Evolutionary conservation across 2,113 vertebrate genomes (phyloP).

Genomic region (Geothlypis trichas): DNA sequence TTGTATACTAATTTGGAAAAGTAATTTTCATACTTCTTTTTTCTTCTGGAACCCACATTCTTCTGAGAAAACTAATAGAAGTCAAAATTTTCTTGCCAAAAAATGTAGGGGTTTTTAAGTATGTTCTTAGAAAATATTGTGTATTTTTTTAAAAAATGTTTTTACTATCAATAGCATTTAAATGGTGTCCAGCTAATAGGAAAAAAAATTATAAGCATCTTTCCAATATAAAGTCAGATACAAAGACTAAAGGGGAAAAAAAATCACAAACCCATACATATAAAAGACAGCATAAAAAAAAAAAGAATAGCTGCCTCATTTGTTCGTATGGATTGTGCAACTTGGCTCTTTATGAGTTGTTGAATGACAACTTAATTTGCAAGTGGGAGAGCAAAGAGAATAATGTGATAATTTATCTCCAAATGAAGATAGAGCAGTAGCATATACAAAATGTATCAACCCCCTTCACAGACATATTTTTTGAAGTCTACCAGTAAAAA

Average conservation of each 20-base stretch:
- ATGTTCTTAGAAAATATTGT: background rate
- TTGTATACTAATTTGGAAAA: background rate
- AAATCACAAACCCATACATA: background rate
- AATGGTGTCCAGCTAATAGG: background rate
- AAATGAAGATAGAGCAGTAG: conserved; percentile 1
- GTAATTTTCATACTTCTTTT: background rate
- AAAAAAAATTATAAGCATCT: background rate
- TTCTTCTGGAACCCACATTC: background rate
- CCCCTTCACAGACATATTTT: background rate
- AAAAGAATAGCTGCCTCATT: background rate
- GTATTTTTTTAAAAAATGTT: background rate
- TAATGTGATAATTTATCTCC: conserved; percentile 14
- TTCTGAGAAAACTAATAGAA: background rate
- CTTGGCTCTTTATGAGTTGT: background rate
- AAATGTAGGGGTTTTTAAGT: rapidly evolving
- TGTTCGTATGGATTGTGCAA: background rate
- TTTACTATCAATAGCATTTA: background rate
- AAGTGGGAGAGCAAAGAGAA: conserved; percentile 37
- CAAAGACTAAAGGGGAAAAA: background rate
- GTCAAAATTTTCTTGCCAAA: background rate
- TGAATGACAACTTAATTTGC: conserved; percentile 60
- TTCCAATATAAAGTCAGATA: background rate
- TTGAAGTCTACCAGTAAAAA: background rate
- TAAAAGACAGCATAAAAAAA: background rate
- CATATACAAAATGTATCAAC: background rate